A percentile compares a stretch with the other conserved stretches of the same genome.
These are phyloP conservation scores for Sussaba pulchella DNA, from an alignment of 2,888 invertebrate species.

Conservation along the genomic window DNA sequence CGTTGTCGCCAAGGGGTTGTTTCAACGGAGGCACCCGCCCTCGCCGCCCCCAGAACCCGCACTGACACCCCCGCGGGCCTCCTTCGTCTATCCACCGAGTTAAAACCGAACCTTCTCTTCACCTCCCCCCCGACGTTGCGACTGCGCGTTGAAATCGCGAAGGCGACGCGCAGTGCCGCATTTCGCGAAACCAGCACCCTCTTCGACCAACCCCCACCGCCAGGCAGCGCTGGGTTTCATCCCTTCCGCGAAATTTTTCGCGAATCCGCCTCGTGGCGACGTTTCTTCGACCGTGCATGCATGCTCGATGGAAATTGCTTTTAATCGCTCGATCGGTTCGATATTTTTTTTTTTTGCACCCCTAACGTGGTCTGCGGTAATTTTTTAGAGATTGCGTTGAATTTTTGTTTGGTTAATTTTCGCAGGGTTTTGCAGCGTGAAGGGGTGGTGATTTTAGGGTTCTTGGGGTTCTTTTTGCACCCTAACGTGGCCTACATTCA, in stretches of 20 bases:
- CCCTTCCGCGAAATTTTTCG: background rate
- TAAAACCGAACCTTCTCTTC: slow-evolving; percentile 1
- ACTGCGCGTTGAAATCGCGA: slow-evolving; percentile 34
- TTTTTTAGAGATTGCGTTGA: no score
- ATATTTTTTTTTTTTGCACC: no score
- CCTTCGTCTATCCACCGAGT: slow-evolving; percentile 73
- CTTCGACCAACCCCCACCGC: background rate
- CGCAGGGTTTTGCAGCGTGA: no score
- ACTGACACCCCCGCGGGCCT: slow-evolving; percentile 80
- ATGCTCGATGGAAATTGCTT: no score
- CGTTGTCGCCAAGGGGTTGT: slow-evolving; percentile 80
- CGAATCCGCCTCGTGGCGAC: slow-evolving; percentile 17
- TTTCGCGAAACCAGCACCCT: slow-evolving; percentile 21
- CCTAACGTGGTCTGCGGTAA: no score
- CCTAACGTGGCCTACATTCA: no score
- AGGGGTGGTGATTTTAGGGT: no score
- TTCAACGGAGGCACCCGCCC: slow-evolving; percentile 82
- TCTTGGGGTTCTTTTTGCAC: no score
- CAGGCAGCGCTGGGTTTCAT: slow-evolving; percentile 8
- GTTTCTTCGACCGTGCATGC: no score
- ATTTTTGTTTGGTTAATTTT: no score
- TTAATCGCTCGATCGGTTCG: no score
- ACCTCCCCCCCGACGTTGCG: slow-evolving; percentile 50
- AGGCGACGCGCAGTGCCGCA: slow-evolving; percentile 38
- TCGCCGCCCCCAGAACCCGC: slow-evolving; percentile 84